Base-by-base conservation (phyloP, 2,888 invertebrate genomes). In the Polyommatus icarus region DNA sequence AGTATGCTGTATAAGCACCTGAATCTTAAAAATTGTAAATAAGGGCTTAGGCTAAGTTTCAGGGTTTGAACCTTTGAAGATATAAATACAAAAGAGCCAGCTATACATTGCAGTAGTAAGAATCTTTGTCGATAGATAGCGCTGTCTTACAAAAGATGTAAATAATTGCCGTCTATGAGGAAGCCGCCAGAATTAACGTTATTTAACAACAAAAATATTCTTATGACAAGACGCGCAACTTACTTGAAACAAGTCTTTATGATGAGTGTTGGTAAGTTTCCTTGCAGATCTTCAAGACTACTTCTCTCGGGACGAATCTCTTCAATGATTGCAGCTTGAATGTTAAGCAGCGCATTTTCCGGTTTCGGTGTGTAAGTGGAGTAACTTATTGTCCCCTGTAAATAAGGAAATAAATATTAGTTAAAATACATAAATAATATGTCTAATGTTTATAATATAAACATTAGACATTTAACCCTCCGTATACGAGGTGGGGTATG, bases 241-340 rank as follows among this genome's bases (percentile, higher is more conserved):
- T 88, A 96, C 96, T 94, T 94, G 88, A 96, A 95, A 82, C 96
- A 96, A 1, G 95, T 95, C 83, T 95, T 95, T 54, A 96, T 94
- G 79, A 95, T 95, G 46, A 96, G 87, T n/a, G 95, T 94, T 0
- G 96, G 96, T 3, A 95, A 87, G 84, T 95, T 96, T 32, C 96
- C 96, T 88, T 96, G 96, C 46, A 96, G 88, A 82, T 96, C 96
- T 84, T 95, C 96, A 50, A 96, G 94, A 59, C 95, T 95, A 83
- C 95, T 95, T 78, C 95, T 90, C 81, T 95, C 95, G 0, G 96
- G 95, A 24, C 95, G 89, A 77, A 96, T 95, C 84, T 96, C 96
- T 84, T 96, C 95, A 78, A 95, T 95, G 0, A 96, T 95, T 3
- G 95, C 95, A 0, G 96, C 95, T 90, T 95, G 95, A n/a, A 96